Evolutionary conservation across 92 coral and sea anemone genomes (phyloP).

Genomic region (Nematostella vectensis): DNA sequence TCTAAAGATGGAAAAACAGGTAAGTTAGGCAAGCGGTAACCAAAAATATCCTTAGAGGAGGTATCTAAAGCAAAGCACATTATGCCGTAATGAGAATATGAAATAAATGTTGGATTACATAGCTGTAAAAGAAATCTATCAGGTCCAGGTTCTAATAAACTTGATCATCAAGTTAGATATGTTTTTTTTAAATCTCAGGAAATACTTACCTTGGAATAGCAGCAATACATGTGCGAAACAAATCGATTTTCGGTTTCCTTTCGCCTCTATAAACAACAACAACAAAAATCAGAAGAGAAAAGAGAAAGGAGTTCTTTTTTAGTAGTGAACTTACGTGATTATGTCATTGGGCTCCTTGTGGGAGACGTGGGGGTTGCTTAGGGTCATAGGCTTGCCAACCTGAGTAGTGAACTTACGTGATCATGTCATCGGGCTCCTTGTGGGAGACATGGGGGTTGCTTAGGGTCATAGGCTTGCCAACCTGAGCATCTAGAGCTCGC

Average conservation of each 20-base stretch:
- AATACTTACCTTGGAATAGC: conserved; percentile 80
- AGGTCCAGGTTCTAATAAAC: too few relatives aligned
- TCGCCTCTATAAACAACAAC: conserved; percentile 65
- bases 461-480: conserved; percentile 92
- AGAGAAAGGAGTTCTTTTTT: too few relatives aligned
- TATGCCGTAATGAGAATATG: too few relatives aligned
- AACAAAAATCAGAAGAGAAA: background rate
- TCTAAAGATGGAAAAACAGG: conserved; percentile 20
- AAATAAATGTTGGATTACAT: too few relatives aligned
- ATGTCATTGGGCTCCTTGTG: conserved; percentile 93
- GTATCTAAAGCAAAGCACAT: too few relatives aligned
- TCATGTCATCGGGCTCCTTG: conserved; percentile 92
- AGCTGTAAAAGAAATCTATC: too few relatives aligned
- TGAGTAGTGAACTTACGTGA: conserved; percentile 81
- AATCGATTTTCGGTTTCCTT: conserved; percentile 85
- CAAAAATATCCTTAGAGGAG: too few relatives aligned
- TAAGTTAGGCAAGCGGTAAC: background rate
- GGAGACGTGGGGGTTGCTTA: conserved; percentile 86
- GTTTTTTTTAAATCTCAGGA: too few relatives aligned
- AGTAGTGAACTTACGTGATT: conserved; percentile 95
- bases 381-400: conserved; percentile 91
- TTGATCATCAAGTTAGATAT: too few relatives aligned
- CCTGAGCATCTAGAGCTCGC: conserved; percentile 79
- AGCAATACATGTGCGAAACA: conserved; percentile 96
- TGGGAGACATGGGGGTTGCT: conserved; percentile 87